Evolutionary conservation across 2,113 vertebrate species (phyloP), one percentile per base, ranked within the genome.

Genomic region (Odobenus rosmarus): DNA sequence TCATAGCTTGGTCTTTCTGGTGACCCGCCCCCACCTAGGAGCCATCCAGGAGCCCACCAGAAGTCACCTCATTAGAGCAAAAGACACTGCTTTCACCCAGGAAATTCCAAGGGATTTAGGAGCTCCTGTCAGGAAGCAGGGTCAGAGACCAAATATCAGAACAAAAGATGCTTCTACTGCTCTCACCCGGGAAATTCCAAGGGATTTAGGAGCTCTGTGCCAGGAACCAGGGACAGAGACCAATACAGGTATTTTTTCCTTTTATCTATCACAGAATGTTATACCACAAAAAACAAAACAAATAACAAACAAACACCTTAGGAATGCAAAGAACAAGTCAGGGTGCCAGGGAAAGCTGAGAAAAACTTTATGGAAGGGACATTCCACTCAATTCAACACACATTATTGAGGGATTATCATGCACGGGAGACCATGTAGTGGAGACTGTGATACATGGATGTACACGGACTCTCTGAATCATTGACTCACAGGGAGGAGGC

Each of bases 361-460:
- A 62, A 24, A 33, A 84, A 62, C 21, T n/a, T 39, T 55, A 24
- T 24, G 33, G 55, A 46, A 14, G 28, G n/a, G 36, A 39, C 33
- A 23, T 53, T 46, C 67, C 19, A 61, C 67, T 51, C 55, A 39
- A 13, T 55, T 90, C 46, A 46, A 36, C 28, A n/a, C 46, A 72
- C n/a, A 11, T 6, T 39, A 11, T 67, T 71, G 57, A 51, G 42
- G 46, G 55, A 36, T 83, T 81, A 26, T 49, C 11, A 26, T 24
- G 8, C n/a, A n/a, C 0, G 4, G 4, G 13, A 61, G 23, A 26
- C 8, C 4, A 18, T 23, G 13, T 3, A 67, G 13, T 11, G 19
- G 19, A 55, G 16, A 33, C 21, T 11, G 26, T 42, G n/a, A 55
- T 42, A 21, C 6, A 72, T 13, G n/a, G 28, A n/a, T 23, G 23